Evolutionary conservation across 2,113 vertebrate genomes (phyloP).

Genomic region (Nettapus auritus): DNA sequence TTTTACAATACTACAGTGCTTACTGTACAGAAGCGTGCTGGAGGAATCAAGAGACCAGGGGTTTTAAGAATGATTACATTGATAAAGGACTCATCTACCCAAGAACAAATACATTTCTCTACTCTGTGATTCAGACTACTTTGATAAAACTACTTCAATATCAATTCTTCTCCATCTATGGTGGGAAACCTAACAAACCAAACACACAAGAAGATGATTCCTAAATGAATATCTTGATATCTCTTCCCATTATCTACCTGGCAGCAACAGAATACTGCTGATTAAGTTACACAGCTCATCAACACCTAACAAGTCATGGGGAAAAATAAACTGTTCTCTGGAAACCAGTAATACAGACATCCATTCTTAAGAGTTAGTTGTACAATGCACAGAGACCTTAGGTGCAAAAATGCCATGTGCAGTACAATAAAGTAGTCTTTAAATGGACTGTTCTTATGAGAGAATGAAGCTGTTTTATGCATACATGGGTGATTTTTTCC

Average conservation of each 20-base stretch:
- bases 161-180: neutral
- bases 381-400: neutral
- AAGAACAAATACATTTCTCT: neutral
- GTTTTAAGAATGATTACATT: neutral
- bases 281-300: conserved; percentile 26
- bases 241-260: neutral
- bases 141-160: neutral
- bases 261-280: conserved; percentile 17
- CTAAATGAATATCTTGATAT: neutral
- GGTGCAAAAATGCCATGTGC: neutral
- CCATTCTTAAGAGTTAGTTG: neutral
- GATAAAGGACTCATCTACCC: neutral
- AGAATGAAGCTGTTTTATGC: neutral
- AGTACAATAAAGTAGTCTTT: neutral
- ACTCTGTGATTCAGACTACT: neutral
- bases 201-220: neutral
- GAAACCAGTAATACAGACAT: neutral
- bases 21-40: accelerated
- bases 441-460: neutral
- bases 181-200: neutral
- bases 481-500: accelerated
- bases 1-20: neutral
- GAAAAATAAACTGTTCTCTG: neutral
- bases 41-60: neutral
- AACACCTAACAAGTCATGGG: neutral